Percentiles rank a stretch among this genome's conserved stretches.
Evolutionary conservation across 2,797 vertebrate genomes (phyloP).

Genomic region (Helostoma temminkii): DNA sequence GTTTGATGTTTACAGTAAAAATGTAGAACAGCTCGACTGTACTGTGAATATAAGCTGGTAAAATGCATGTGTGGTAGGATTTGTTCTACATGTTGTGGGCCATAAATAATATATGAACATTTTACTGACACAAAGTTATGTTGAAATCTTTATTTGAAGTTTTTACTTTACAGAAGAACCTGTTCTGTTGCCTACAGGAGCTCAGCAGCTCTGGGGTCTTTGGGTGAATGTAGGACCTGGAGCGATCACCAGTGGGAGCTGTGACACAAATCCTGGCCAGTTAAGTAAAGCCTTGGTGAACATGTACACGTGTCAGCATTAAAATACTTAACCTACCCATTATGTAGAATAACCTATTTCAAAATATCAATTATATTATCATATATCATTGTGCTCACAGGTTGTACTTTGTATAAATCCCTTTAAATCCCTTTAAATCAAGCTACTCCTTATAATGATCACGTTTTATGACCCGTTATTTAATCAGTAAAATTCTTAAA

Average conservation of each 20-base stretch:
- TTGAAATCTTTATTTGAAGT: not conserved
- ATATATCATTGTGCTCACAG: no score
- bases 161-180: not conserved
- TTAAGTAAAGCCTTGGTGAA: not conserved
- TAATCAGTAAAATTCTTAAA: no score
- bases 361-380: no score
- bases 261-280: constrained; percentile 65
- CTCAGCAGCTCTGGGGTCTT: constrained; percentile 28
- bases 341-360: no score
- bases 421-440: no score
- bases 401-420: no score
- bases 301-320: no score
- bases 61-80: not conserved
- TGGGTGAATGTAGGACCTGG: constrained; percentile 72
- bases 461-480: no score
- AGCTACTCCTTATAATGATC: no score
- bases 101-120: not conserved
- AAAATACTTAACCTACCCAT: no score
- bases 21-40: not conserved
- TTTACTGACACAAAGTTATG: no score
- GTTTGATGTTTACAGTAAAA: no score
- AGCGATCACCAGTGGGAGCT: constrained; percentile 76
- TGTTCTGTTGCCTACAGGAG: not conserved
- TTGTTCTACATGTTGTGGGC: not conserved
- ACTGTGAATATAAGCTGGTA: not conserved